Percentiles rank a stretch among this genome's conserved stretches.
Conservation (phyloP, 2,113 vertebrate species). For the Callipepla squamata region DNA sequence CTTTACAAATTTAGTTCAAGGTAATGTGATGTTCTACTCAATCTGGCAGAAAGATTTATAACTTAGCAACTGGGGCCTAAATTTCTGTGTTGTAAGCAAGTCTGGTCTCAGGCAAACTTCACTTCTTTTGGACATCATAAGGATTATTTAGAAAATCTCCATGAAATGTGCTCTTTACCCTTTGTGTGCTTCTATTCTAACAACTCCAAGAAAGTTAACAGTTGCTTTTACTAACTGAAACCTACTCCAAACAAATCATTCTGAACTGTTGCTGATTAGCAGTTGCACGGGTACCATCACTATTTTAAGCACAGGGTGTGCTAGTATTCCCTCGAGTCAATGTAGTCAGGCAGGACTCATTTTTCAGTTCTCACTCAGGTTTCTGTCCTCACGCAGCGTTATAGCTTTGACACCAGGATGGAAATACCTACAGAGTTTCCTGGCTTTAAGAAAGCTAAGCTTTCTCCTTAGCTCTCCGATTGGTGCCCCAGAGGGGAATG, state of each 20-base stretch:
- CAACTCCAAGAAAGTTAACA: not conserved
- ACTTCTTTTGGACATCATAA: constrained; percentile 6
- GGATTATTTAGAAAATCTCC: constrained; percentile 22
- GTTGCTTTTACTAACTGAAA: not conserved
- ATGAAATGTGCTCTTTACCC: not conserved
- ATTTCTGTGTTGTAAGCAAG: constrained; percentile 64
- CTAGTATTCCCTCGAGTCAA: not conserved
- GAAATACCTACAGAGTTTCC: not conserved
- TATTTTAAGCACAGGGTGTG: not conserved
- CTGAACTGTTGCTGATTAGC: not conserved
- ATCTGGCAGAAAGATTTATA: constrained; percentile 68
- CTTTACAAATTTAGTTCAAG: constrained; percentile 72
- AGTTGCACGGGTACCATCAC: not conserved
- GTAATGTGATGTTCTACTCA: constrained; percentile 53
- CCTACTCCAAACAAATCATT: not conserved
- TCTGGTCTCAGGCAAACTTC: constrained; percentile 49
- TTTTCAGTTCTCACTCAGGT: not conserved
- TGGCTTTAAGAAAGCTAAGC: not conserved
- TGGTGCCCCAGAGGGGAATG: not conserved
- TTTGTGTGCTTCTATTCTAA: not conserved
- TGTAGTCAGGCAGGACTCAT: not conserved
- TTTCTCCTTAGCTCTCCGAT: not conserved
- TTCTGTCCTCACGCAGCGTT: not conserved
- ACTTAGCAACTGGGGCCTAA: constrained; percentile 53
- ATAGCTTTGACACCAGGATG: not conserved